Conservation (phyloP, 1,140 invertebrate genomes). For the Penaeus chinensis region DNA sequence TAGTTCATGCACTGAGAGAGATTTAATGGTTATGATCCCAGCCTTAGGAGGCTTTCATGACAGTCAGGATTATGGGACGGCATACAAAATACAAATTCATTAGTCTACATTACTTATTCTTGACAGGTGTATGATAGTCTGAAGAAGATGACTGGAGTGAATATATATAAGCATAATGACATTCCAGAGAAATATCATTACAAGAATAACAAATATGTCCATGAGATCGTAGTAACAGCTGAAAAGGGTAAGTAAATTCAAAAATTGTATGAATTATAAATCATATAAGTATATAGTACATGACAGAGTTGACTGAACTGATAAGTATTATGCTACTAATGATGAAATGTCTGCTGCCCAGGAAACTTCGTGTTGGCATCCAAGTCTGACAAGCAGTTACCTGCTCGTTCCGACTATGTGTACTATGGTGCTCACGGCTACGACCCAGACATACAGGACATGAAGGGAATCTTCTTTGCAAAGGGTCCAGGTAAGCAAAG, state of each 20-base stretch:
- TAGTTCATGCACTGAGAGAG: too few relatives aligned
- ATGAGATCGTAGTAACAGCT: conserved; percentile 60
- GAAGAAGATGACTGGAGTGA: conserved; percentile 64
- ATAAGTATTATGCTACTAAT: neutral
- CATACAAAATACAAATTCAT: too few relatives aligned
- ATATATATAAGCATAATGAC: conserved; percentile 67
- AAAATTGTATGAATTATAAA: neutral
- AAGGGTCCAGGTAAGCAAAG: conserved; percentile 67
- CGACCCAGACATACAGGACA: conserved; percentile 66
- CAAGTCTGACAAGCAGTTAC: conserved; percentile 39
- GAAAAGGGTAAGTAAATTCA: conserved; percentile 27
- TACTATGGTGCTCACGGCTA: conserved; percentile 67
- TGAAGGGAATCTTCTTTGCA: conserved; percentile 69
- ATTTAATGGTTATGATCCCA: too few relatives aligned
- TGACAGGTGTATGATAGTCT: conserved; percentile 66
- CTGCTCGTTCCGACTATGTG: conserved; percentile 32
- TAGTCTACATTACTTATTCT: neutral
- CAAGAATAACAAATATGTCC: conserved; percentile 64
- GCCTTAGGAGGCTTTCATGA: too few relatives aligned
- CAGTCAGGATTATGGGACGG: too few relatives aligned
- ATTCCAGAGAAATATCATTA: conserved; percentile 68
- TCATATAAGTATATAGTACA: neutral
- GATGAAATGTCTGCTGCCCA: conserved; percentile 23
- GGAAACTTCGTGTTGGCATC: conserved; percentile 58
- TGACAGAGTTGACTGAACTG: too few relatives aligned